These are phyloP conservation scores for Cheilosia variabilis DNA, from an alignment of 2,888 invertebrate species.

Conservation along the genomic window DNA sequence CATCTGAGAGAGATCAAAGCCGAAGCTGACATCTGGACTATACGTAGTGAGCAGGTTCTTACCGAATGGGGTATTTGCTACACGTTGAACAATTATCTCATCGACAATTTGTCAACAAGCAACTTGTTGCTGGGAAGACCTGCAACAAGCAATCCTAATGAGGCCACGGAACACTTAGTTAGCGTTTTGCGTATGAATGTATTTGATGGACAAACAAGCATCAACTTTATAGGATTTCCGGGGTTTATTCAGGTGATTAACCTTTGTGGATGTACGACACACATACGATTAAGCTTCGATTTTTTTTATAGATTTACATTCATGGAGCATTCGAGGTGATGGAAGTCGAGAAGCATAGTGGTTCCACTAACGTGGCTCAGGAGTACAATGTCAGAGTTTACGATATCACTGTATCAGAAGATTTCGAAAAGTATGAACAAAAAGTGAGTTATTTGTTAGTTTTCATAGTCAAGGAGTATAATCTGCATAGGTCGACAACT, in stretches of 20 bases:
- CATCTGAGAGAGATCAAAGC: neutral
- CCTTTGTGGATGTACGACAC: neutral
- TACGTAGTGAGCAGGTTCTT: constrained; percentile 79
- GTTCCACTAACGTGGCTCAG: constrained; percentile 77
- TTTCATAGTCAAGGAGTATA: neutral
- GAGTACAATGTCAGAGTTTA: constrained; percentile 78
- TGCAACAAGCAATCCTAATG: constrained; percentile 48
- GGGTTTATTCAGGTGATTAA: constrained; percentile 78
- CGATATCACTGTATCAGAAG: constrained; percentile 80
- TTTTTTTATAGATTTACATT: constrained; percentile 78
- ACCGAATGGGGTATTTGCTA: constrained; percentile 83
- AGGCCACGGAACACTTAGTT: constrained; percentile 4
- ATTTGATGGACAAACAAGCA: constrained; percentile 80
- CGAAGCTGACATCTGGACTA: neutral
- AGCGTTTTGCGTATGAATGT: constrained; percentile 77
- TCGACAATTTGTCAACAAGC: constrained; percentile 79
- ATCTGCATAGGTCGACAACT: constrained; percentile 77
- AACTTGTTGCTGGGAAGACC: constrained; percentile 79
- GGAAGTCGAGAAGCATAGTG: constrained; percentile 79
- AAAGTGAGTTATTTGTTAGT: neutral
- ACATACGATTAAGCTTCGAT: neutral
- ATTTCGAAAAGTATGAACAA: constrained; percentile 78
- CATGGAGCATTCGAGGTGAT: constrained; percentile 82
- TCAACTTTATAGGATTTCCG: constrained; percentile 79
- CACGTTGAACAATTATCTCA: constrained; percentile 78